phyloP scores from a whole-genome alignment of 2,113 vertebrate species.

The Pelecanus crispus region DNA sequence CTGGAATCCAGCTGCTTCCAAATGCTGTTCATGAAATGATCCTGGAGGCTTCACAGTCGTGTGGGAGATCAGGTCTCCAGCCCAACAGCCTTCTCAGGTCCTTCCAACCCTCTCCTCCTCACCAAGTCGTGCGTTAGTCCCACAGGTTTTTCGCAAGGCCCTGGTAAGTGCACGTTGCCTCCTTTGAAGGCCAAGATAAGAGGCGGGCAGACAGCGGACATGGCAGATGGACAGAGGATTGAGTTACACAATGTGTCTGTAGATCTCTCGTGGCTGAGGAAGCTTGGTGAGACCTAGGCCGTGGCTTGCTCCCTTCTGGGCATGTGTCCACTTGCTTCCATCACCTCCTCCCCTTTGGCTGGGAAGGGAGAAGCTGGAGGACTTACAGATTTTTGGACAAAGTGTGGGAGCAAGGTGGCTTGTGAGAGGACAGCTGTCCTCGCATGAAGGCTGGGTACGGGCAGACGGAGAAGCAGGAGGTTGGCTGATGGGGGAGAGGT shows the following conservation, averaged over 20 bases:
- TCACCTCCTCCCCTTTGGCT: neutral
- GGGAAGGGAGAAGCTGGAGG: neutral
- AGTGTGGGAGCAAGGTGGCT: neutral
- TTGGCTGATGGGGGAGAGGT: neutral
- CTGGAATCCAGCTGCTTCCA: neutral
- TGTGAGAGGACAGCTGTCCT: neutral
- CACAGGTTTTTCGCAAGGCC: neutral
- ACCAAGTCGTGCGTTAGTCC: neutral
- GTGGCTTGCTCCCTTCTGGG: neutral
- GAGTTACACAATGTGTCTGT: neutral
- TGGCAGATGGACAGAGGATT: neutral
- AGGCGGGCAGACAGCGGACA: neutral
- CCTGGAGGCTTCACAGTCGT: neutral
- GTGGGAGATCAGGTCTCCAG: neutral
- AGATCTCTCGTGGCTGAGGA: neutral
- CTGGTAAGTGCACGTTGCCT: neutral
- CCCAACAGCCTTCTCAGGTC: neutral
- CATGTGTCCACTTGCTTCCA: neutral
- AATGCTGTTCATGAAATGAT: fast-evolving
- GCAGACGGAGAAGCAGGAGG: neutral
- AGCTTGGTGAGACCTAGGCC: neutral
- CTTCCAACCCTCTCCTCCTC: neutral
- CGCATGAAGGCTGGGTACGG: fast-evolving
- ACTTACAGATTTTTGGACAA: neutral
- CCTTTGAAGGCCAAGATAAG: neutral